These are phyloP conservation scores for Picus viridis DNA, from an alignment of 2,797 vertebrate genomes.

Conservation along the genomic window DNA sequence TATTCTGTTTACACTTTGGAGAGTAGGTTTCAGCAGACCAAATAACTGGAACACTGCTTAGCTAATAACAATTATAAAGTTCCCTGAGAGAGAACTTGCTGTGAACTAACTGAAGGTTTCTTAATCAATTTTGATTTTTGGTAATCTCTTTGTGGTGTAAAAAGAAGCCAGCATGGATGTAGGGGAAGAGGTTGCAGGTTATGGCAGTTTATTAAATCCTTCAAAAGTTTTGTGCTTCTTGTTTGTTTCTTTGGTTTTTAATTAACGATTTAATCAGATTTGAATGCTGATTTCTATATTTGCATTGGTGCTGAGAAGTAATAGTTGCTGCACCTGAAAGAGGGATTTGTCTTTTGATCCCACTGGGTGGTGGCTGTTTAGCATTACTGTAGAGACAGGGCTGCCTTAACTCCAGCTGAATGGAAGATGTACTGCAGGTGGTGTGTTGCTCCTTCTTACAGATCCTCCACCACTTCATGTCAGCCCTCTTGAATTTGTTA, in stretches of 20 bases:
- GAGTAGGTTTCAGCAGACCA: slow-evolving; percentile 21
- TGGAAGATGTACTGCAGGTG: background rate
- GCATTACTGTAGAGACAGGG: background rate
- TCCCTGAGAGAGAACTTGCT: background rate
- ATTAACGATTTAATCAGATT: background rate
- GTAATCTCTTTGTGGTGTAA: background rate
- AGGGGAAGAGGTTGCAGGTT: background rate
- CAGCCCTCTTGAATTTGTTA: background rate
- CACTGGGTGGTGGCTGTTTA: background rate
- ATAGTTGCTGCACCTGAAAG: background rate
- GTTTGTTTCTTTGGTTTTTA: background rate
- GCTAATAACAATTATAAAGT: slow-evolving; percentile 17
- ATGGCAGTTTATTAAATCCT: background rate
- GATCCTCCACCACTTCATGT: background rate
- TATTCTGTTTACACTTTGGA: background rate
- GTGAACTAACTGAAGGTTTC: background rate
- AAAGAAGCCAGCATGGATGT: background rate
- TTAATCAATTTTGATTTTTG: background rate
- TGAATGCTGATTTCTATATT: background rate
- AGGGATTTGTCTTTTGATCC: background rate
- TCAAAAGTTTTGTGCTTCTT: background rate
- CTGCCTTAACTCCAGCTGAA: background rate
- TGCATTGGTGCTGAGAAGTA: background rate
- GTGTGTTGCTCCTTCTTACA: background rate
- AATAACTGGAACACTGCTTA: background rate